A percentile compares a stretch with the other conserved stretches of the same genome.
These are phyloP conservation scores for Phyllostomus hastatus DNA, from an alignment of 2,113 vertebrate species.

Conservation along the genomic window DNA sequence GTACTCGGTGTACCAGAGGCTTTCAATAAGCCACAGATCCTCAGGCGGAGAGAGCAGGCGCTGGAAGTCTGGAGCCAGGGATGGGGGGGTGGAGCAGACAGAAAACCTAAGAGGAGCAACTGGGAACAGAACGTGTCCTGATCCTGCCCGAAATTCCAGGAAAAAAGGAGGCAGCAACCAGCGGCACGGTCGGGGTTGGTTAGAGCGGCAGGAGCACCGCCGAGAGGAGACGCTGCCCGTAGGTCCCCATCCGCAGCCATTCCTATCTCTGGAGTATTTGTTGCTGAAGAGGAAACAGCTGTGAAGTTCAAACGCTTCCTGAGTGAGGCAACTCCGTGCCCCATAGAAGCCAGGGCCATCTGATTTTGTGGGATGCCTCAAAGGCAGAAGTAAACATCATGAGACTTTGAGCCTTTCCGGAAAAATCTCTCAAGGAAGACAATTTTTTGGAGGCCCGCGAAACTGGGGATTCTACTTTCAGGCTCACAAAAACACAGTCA, in stretches of 20 bases:
- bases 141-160: not conserved
- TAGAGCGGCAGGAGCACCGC: rapidly evolving
- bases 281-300: slow-evolving; percentile 45
- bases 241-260: not conserved
- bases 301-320: not conserved
- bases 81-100: not conserved
- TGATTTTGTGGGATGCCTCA: not conserved
- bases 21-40: slow-evolving; percentile 43
- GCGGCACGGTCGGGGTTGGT: not conserved
- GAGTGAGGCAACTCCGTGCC: not conserved
- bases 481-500: not conserved
- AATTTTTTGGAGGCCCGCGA: not conserved
- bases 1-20: slow-evolving; percentile 4
- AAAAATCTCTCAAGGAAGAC: not conserved
- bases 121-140: not conserved
- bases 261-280: not conserved
- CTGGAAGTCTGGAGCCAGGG: not conserved
- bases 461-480: not conserved
- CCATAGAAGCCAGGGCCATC: not conserved
- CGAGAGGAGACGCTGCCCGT: rapidly evolving
- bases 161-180: too few relatives aligned
- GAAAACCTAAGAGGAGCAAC: not conserved
- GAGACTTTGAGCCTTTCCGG: not conserved
- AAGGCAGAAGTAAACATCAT: not conserved
- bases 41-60: not conserved